Evolutionary conservation across 2,113 vertebrate genomes (phyloP).

Genomic region (Heterotis niloticus): DNA sequence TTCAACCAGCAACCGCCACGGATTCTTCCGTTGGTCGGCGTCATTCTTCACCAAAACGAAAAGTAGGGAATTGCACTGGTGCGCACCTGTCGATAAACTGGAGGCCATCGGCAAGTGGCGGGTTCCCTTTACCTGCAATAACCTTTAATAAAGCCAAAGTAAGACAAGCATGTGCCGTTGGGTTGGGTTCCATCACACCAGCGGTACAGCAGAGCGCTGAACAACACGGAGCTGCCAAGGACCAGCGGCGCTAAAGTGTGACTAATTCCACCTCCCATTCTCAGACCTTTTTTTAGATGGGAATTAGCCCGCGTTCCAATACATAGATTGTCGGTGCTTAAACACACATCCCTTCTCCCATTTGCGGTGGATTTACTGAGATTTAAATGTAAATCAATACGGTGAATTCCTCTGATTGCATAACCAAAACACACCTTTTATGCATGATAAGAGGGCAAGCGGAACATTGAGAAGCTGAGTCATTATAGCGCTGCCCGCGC

Average conservation of each 20-base stretch:
- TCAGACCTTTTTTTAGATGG: not conserved
- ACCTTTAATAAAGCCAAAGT: not conserved
- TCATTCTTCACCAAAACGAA: not conserved
- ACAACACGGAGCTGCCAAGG: not conserved
- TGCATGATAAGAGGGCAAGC: not conserved
- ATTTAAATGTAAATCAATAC: conserved; percentile 18
- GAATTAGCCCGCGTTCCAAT: conserved; percentile 9
- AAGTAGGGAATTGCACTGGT: not conserved
- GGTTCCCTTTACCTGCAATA: not conserved
- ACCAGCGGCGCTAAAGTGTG: not conserved
- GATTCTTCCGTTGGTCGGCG: too few species aligned
- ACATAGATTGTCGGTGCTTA: not conserved
- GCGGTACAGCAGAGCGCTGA: too few species aligned
- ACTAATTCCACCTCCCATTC: not conserved
- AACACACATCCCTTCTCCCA: conserved; percentile 15
- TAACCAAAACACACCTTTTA: conserved; percentile 3
- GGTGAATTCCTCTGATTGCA: not conserved
- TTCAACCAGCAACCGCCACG: too few species aligned
- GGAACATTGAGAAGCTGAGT: not conserved
- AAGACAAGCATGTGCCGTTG: not conserved
- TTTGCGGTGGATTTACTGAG: conserved; percentile 9
- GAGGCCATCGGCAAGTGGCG: not conserved
- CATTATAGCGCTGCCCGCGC: not conserved
- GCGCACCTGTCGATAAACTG: not conserved
- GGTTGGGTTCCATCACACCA: not conserved